Conservation (phyloP, 2,888 invertebrate species). For the Drosophila glabriapex region DNA sequence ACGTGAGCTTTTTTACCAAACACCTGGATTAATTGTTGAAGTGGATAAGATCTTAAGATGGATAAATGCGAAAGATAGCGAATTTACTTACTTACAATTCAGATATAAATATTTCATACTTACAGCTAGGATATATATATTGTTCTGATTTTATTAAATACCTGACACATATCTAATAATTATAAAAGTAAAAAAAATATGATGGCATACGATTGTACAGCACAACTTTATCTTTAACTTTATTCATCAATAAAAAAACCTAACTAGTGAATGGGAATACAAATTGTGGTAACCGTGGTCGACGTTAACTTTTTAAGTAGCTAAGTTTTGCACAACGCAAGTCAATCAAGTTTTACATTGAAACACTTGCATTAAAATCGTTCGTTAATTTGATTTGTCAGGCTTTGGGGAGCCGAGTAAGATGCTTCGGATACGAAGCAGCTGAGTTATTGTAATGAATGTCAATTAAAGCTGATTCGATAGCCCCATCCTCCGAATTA, state of each 20-base stretch:
- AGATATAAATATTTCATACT: background rate
- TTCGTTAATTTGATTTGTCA: background rate
- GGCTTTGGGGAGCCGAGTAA: background rate
- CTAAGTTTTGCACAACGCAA: background rate
- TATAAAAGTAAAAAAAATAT: background rate
- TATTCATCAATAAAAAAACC: too few relatives aligned
- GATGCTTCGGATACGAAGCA: background rate
- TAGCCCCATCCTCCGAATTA: slow-evolving; percentile 19
- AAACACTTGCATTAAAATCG: background rate
- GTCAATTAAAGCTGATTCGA: slow-evolving; percentile 25
- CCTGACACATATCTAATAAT: background rate
- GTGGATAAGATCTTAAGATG: background rate
- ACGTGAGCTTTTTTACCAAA: slow-evolving; percentile 39
- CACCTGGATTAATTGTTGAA: background rate
- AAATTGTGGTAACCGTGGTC: background rate
- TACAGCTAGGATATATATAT: background rate
- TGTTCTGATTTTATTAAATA: background rate
- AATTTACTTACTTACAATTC: background rate
- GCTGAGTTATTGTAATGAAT: slow-evolving; percentile 12
- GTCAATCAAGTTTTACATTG: background rate
- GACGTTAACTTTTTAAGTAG: background rate
- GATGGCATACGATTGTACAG: background rate
- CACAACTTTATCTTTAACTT: background rate
- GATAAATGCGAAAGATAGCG: background rate
- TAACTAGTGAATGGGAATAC: background rate